Evolutionary conservation across 2,888 invertebrate genomes (phyloP).

Genomic region (Laspeyria flexula): DNA sequence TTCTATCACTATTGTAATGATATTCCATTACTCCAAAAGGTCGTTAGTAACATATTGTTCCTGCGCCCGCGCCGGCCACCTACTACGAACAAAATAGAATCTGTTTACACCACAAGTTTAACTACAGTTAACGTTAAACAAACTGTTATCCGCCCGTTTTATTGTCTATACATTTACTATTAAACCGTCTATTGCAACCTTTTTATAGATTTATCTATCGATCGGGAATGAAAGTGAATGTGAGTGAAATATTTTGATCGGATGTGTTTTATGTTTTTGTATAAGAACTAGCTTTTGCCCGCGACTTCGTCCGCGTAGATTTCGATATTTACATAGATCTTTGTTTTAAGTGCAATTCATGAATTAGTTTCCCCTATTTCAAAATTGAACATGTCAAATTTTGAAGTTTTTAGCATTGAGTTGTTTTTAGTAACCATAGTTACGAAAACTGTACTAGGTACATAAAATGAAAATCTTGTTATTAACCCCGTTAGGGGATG

Average conservation of each 20-base stretch:
- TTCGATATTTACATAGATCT: no score
- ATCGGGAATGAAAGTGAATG: conserved; percentile 15
- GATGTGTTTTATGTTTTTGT: conserved; percentile 2
- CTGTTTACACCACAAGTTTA: conserved; percentile 24
- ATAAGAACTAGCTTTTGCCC: not conserved
- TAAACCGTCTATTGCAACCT: conserved; percentile 27
- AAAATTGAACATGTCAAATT: no score
- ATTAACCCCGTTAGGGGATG: no score
- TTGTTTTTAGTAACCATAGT: no score
- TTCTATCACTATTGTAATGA: no score
- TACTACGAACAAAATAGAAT: conserved; percentile 15
- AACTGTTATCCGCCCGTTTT: conserved; percentile 30
- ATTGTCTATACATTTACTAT: conserved; percentile 36
- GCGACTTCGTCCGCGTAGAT: no score
- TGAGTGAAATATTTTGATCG: conserved; percentile 10
- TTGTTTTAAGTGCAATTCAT: no score
- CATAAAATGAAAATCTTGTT: no score
- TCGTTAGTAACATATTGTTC: not conserved
- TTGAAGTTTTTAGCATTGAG: no score
- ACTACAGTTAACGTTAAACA: conserved; percentile 27
- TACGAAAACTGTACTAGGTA: no score
- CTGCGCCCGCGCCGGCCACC: conserved; percentile 24
- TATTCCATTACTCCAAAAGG: not conserved
- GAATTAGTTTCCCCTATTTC: no score
- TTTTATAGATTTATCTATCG: conserved; percentile 42